Evolutionary conservation across 2,113 vertebrate genomes (phyloP), one percentile per base, ranked within the genome.

Genomic region (Cyrtonyx montezumae): DNA sequence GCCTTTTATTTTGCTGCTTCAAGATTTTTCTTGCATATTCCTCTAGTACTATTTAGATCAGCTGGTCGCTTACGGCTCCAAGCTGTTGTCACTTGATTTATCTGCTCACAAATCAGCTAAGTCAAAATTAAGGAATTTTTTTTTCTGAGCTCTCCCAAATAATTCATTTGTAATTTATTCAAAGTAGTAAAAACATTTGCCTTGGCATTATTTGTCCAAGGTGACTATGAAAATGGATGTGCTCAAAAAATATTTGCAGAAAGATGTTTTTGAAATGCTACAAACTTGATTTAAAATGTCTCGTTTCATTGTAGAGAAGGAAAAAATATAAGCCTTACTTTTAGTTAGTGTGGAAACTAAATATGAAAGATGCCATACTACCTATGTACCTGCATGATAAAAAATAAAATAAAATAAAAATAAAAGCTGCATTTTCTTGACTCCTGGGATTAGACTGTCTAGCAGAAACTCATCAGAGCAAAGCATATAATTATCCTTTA

Each of bases 41-140:
- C 37, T 87, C 79, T 61, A 63, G 59, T 61, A 83, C 3, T 48
- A 3, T 84, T 76, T 45, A 91, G 73, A 84, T 96, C 87, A 92
- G 56, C 71, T 84, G 42, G 71, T 90, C 94, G 87, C 89, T 91
- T 69, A 76, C 92, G 91, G 94, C 93, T 92, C 84, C 46, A 74
- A 92, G 84, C 82, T 94, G 71, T 93, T 96, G 87, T 94, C 95
- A 94, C 83, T 92, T 94, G 93, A 75, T 95, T 96, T 95, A 96
- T 61, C 81, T 76, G 53, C 61, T 92, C 84, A 65, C 82, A 78
- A 94, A 95, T 96, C 96, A 94, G 68, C 67, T 77, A 71, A 92
- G 91, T 96, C 93, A 95, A 83, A 94, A 95, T 95, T 95, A 94
- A 94, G 91, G 82, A 94, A 91, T 90, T 92, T 79, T 48, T 48